Base-by-base conservation (phyloP, 2,797 vertebrate genomes). In the Silurus aristotelis region DNA sequence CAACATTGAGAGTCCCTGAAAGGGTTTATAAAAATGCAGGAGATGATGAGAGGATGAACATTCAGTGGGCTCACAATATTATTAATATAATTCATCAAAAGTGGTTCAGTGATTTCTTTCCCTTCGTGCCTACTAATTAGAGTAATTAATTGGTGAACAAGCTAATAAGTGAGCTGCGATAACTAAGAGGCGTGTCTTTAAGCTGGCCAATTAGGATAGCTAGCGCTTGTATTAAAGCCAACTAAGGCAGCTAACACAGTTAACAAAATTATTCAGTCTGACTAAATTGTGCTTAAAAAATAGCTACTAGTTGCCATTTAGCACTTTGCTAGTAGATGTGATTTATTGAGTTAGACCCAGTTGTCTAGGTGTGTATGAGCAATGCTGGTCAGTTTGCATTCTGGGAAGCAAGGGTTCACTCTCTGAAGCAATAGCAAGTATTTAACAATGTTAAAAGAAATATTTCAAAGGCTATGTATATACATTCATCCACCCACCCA, bases 11-110 rank as follows among this genome's bases (percentile, higher is more conserved):
- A 60, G 38, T 88, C 58, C 46, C 73, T 86, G 91, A 92, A 93
- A 90, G 91, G 84, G 89, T 88, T 91, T 92, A 71, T 71, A 73
- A 85, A 84, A 72, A 52, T 52, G 60, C 78, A 85, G 78, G 22
- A 75, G 61, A 64, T 66, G 71, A 81, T 81, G 63, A 85, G 70
- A 72, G 60, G 78, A 85, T 81, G 70, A 81, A 89, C n/a, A 87
- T 87, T 84, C 91, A 89, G 92, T 93, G 91, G 91, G 52, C 87
- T 90, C 90, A 91, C 90, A 89, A 63, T 66, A 80, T 67, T 67
- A 81, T 55, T 67, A 68, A 81, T 81, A 13, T 68, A 81, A 81
- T 82, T 71, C 71, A 71, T 72, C 22, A 19, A 43, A 67, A n/a
- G 63, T 38, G 14, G 58, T 79, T 79, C 58, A 67, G 43, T 31